Base-by-base conservation (phyloP, 2,797 vertebrate species). In the Pantherophis alleghaniensis region DNA sequence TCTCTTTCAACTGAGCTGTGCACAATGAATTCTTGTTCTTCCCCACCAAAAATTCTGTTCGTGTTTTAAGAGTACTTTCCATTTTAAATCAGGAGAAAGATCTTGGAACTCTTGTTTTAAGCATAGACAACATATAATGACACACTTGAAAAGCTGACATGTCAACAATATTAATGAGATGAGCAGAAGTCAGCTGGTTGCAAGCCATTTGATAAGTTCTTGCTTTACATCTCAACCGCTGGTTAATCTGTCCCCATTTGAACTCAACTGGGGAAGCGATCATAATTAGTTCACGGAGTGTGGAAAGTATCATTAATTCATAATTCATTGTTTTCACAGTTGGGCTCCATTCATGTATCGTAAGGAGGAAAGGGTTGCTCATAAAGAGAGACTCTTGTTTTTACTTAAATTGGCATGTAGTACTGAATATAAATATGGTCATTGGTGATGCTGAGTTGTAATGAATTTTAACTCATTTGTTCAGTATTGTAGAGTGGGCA, bases 351-450 rank as follows among this genome's bases (percentile, higher is more conserved):
- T 55, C 61, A 1, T 4, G 9, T 32, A 14, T 47, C 4, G 0
- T 60, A 51, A 88, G 56, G 56, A 57, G 10, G 83, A 4, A 63
- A 37, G 7, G 3, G n/a, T 37, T 10, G 59, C 22, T 91, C 88
- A 60, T 9, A 0, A 9, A 13, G 47, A n/a, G 42, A 37, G 0
- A 0, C 18, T 26, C n/a, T 9, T 47, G 1, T 0, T 79, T 51
- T 83, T 66, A 87, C 87, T 69, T 60, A 66, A 87, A 87, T 55
- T 90, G 88, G 22, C 56, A 9, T 1, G 0, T 22, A 2, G 60
- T 2, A 5, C 24, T 5, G 37, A 87, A 74, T 11, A 57, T 28
- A 28, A 92, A 51, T 5, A 2, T 0, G 47, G 61, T 20, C 56
- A 0, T 59, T n/a, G 94, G 90, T 59, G n/a, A 89, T 86, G 32